Evolutionary conservation across 2,797 vertebrate species (phyloP), one percentile per base, ranked within the genome.

Genomic region (Miichthys miiuy): DNA sequence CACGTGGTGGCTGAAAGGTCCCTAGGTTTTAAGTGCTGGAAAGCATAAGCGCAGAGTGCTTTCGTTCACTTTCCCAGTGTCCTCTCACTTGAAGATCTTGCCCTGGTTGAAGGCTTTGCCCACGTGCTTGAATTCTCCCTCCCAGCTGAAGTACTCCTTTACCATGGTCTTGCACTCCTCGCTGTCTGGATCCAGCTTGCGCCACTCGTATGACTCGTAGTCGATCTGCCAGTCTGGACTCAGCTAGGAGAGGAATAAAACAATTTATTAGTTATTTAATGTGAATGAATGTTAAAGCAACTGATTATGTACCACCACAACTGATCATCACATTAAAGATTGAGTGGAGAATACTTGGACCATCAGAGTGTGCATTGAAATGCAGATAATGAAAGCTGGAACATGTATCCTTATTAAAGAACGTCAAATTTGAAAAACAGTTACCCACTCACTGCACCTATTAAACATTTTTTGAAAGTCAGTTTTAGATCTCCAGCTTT

Each of bases 151-250:
- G 93, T 98, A 98, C 84, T 98, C 97, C 90, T 96, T 96, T 50
- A 97, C 96, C 95, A 98, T 94, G 41, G 94, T 96, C 92, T 96
- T 96, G 91, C 96, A 95, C 85, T 97, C 97, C 51, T 96, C 95
- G 0, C 95, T 97, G 75, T 95, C 79, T 1, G 95, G 89, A 70
- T 97, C 94, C 93, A 98, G 89, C 91, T 98, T 98, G 80, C 96
- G 94, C 97, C 97, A 98, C 2, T 89, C 92, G 34, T 99, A 99
- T 0, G 97, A 99, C 87, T 99, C 97, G 0, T 97, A 98, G 88
- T 99, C 97, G 38, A 98, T 96, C 93, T 98, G 96, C 98, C 97
- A 98, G 89, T 97, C 97, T 0, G 88, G 73, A 64, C 85, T 95
- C 64, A 98, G 94, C 97, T 98, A 4, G 8, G 34, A 73, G 44